Evolutionary conservation across 92 coral and sea anemone genomes (phyloP).

Genomic region (Siderastrea siderea): DNA sequence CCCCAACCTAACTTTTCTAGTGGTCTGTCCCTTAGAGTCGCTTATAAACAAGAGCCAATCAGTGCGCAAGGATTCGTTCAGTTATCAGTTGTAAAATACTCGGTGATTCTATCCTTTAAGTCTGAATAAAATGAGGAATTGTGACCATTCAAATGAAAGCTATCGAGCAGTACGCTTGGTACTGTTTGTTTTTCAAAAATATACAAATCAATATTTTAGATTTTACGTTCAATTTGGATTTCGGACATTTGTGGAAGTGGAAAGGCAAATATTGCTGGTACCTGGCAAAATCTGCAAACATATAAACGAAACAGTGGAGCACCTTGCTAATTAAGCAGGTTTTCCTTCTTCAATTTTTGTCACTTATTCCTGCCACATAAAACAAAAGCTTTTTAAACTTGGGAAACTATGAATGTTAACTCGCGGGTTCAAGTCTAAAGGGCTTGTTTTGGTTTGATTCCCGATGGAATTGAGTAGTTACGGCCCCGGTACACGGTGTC

Average conservation of each 20-base stretch:
- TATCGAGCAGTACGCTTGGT: too few relatives aligned
- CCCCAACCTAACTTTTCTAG: too few relatives aligned
- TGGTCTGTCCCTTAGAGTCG: too few relatives aligned
- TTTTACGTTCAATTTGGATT: background rate
- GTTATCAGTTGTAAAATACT: too few relatives aligned
- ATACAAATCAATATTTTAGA: background rate
- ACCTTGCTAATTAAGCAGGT: constrained; percentile 37
- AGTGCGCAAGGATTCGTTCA: too few relatives aligned
- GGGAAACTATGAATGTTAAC: background rate
- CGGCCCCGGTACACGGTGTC: background rate
- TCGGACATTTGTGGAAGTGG: background rate
- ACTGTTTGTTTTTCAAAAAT: background rate
- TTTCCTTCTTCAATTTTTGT: background rate
- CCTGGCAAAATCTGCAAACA: constrained; percentile 22
- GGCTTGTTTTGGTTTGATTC: background rate
- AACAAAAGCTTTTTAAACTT: constrained; percentile 1
- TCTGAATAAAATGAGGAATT: too few relatives aligned
- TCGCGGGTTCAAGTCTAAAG: background rate
- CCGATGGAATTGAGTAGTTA: background rate
- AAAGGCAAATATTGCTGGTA: constrained; percentile 11
- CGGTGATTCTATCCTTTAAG: too few relatives aligned
- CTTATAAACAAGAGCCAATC: too few relatives aligned
- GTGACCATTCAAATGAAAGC: too few relatives aligned
- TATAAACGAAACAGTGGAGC: constrained; percentile 11
- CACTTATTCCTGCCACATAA: background rate